Base-by-base conservation (phyloP, 2,888 invertebrate genomes). In the Sisyra terminalis region DNA sequence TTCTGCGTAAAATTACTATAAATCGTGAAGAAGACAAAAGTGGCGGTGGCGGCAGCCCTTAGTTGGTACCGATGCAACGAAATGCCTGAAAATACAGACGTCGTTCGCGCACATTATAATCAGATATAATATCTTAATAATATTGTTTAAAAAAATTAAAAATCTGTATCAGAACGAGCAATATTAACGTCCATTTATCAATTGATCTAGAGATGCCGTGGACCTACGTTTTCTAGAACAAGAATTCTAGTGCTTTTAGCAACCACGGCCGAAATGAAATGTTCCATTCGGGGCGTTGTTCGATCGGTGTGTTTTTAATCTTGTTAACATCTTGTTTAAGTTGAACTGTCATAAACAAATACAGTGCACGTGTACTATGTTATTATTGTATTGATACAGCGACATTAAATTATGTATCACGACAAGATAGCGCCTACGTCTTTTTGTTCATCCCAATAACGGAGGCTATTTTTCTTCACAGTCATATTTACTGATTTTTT, bases 271-370 rank as follows among this genome's bases (percentile, higher is more conserved):
- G 14, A 34, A 34, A 34, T 11, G 15, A 34, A 34, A 17, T 16
- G 17, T 16, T 18, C n/a, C 18, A 15, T 16, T 38, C 6, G 38
- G 38, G 15, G 15, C 17, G 11, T 17, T 10, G 38, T n/a, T 17
- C 18, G 10, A 17, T 16, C 15, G 16, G 9, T 17, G 18, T 38
- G 17, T 15, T 16, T 38, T 17, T 38, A 38, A 38, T 38, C 38
- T 17, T 17, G 38, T 38, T 38, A 38, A 38, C 38, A 38, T 38
- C 38, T 38, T 38, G 38, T 16, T 38, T 17, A 38, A 34, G 14
- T 4, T 17, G 18, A 38, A 11, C 18, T 38, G 38, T 38, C 38
- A 38, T 38, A 38, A 38, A 38, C 38, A 38, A 38, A 38, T 17
- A 38, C 34, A 15, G 11, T 34, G 15, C 34, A 15, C 34, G 34